phyloP scores from a whole-genome alignment of 2,888 invertebrate genomes.

The Agrotis clavis region DNA sequence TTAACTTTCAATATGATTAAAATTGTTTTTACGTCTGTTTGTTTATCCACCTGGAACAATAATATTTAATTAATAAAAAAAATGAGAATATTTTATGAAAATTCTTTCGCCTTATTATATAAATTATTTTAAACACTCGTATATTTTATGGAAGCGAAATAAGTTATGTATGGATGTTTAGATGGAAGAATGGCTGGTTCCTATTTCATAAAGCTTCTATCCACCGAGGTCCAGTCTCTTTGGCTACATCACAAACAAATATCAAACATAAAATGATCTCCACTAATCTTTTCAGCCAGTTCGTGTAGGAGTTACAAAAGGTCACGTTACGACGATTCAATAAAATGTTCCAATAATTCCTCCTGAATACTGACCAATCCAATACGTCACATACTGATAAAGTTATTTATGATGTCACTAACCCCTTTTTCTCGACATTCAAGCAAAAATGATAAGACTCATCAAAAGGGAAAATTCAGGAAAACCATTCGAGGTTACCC shows the following conservation, averaged over 20 bases:
- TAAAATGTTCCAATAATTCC: neutral
- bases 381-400: conserved; percentile 29
- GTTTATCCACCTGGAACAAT: neutral
- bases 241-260: neutral
- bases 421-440: conserved; percentile 24
- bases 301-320: neutral
- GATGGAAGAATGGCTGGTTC: no score
- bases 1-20: no score
- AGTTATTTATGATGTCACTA: conserved; percentile 32
- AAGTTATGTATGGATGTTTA: no score
- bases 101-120: no score
- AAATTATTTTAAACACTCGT: no score
- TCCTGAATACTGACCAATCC: neutral
- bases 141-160: no score
- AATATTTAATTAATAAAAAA: no score
- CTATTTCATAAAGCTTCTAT: no score
- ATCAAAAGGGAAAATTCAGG: conserved; percentile 7
- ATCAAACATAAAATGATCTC: no score
- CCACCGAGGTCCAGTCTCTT: no score
- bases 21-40: neutral
- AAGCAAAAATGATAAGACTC: conserved; percentile 26
- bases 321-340: neutral
- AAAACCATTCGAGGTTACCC: neutral
- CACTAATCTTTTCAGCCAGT: neutral
- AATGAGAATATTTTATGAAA: no score